Percentiles rank a stretch among this genome's conserved stretches.
These are phyloP conservation scores for Coreoperca whiteheadi DNA, from an alignment of 2,113 vertebrate genomes.

Conservation along the genomic window DNA sequence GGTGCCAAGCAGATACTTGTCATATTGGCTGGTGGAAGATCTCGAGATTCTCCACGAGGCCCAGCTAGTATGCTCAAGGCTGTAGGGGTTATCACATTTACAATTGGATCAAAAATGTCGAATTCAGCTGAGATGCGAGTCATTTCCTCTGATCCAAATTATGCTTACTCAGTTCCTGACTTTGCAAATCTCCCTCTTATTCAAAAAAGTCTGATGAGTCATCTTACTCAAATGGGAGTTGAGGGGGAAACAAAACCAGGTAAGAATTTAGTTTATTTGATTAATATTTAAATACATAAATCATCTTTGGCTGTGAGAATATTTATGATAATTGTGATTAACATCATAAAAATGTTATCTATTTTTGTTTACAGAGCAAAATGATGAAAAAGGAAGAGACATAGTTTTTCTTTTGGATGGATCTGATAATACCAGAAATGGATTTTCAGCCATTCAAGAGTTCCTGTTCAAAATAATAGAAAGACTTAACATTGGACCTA, in stretches of 20 bases:
- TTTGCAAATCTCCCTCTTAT: constrained; percentile 74
- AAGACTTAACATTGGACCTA: constrained; percentile 61
- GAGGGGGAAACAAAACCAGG: constrained; percentile 52
- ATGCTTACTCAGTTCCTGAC: constrained; percentile 71
- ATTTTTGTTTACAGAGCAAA: constrained; percentile 32
- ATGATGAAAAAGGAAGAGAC: constrained; percentile 64
- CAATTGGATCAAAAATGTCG: constrained; percentile 75
- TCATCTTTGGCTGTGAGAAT: neutral
- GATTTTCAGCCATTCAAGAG: constrained; percentile 65
- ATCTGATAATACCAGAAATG: constrained; percentile 72
- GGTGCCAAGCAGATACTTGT: constrained; percentile 79
- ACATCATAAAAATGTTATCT: neutral
- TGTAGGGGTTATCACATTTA: constrained; percentile 73
- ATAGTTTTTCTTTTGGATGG: constrained; percentile 81
- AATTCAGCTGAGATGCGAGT: constrained; percentile 73
- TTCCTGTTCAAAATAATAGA: constrained; percentile 68
- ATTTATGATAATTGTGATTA: neutral
- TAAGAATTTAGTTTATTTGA: constrained; percentile 50
- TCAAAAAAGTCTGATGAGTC: constrained; percentile 63
- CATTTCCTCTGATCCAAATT: constrained; percentile 70
- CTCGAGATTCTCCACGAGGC: constrained; percentile 78
- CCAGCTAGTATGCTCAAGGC: constrained; percentile 76
- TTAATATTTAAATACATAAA: neutral
- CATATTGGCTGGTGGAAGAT: constrained; percentile 79
- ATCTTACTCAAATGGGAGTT: constrained; percentile 55